Base-by-base conservation (phyloP, 2,888 invertebrate species). In the Perithous albicinctus region DNA sequence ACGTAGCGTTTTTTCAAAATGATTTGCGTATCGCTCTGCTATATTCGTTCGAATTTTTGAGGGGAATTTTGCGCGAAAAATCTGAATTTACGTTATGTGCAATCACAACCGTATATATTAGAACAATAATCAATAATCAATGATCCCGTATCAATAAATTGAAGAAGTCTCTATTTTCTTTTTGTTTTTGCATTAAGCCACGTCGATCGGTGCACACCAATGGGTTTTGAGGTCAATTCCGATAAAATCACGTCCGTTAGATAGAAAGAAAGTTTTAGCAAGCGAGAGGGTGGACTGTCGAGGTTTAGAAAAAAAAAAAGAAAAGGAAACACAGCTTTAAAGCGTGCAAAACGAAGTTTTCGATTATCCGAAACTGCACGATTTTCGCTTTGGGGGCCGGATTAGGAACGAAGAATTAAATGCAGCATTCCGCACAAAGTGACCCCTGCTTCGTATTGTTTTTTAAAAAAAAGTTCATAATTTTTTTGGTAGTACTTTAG, bases 191-290 rank as follows among this genome's bases (percentile, higher is more conserved):
- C 38, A 48, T 78, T 51, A 15, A 73, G 46, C 51, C 48, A 78
- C 59, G 20, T 61, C 20, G 59, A 48, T 46, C 54, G 46, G 32
- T 67, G 32, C 74, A 15, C 41, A 59, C 26, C 43, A 35, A 38
- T 70, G 54, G 12, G 38, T 80, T 70, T n/a, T 75, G 35, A 66
- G 70, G 70, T 76, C 46, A 80, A 70, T 77, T 80, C 41, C 76
- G 66, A 77, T 73, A 51, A 61, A 67, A 67, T 73, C 35, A 69
- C 80, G 80, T 81, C 80, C 80, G 77, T 77, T 77, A 77, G 72
- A 67, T 77, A 77, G 72, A 59, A 15, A 43, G 6, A 41, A 20
- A 61, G 41, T 32, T 20, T 48, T 38, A 26, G 41, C 15, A 29
- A 38, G 54, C 18, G 46, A 15, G 38, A 26, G 38, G 38, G 26